These are phyloP conservation scores for Apteryx mantelli DNA, from an alignment of 2,113 vertebrate genomes.

Conservation along the genomic window DNA sequence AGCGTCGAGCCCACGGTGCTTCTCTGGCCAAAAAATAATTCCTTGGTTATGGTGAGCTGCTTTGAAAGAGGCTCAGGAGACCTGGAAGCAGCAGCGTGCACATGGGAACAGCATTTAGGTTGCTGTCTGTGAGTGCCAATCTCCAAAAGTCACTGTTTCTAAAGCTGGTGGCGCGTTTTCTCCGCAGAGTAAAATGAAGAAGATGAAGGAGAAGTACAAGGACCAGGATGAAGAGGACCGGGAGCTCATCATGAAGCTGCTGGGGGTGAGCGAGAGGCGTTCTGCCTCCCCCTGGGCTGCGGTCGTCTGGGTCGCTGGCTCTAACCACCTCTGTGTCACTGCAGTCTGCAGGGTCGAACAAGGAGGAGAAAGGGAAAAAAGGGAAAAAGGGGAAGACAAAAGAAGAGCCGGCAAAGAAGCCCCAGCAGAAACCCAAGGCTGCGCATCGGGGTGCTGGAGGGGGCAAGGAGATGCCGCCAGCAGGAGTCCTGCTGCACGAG, in stretches of 20 bases:
- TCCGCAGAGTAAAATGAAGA: constrained; percentile 94
- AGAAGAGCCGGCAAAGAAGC: constrained; percentile 82
- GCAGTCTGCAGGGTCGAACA: constrained; percentile 88
- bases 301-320: fast-evolving
- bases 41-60: not conserved
- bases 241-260: constrained; percentile 95
- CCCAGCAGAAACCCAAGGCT: constrained; percentile 78
- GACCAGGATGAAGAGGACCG: constrained; percentile 98
- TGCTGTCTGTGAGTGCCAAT: not conserved
- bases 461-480: constrained; percentile 10
- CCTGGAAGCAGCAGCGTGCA: not conserved
- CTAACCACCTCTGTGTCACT: not conserved
- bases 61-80: not conserved
- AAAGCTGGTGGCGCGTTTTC: not conserved
- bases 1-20: fast-evolving
- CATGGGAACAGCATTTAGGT: not conserved
- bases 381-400: constrained; percentile 89
- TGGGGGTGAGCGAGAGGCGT: constrained; percentile 83
- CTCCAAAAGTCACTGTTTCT: not conserved
- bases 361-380: constrained; percentile 90
- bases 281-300: not conserved
- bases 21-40: not conserved
- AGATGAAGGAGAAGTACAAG: constrained; percentile 98
- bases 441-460: not conserved
- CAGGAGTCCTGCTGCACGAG: constrained; percentile 59